These are phyloP conservation scores for Propithecus coquereli DNA, from an alignment of 2,113 vertebrate species.

Conservation along the genomic window DNA sequence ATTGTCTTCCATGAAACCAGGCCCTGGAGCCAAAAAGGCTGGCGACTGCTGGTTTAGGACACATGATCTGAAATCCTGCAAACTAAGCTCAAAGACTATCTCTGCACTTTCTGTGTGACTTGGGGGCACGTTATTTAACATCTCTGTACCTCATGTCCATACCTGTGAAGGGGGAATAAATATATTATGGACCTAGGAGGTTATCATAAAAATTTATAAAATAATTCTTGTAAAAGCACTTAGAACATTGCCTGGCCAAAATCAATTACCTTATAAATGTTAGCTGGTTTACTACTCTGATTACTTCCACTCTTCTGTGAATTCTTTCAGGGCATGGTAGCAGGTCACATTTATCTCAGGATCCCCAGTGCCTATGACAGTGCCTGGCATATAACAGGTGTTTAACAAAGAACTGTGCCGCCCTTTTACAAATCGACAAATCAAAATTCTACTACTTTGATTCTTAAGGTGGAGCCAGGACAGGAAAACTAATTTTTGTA, in stretches of 20 bases:
- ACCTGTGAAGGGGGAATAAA: not conserved
- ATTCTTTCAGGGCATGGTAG: not conserved
- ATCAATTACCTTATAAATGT: not conserved
- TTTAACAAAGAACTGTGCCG: not conserved
- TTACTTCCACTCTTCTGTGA: not conserved
- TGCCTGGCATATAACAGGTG: not conserved
- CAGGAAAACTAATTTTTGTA: not conserved
- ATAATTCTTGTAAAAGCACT: not conserved
- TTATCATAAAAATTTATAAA: not conserved
- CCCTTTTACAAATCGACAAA: not conserved
- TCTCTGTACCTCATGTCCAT: not conserved
- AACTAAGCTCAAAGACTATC: not conserved
- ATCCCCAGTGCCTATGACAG: not conserved
- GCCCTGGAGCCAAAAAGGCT: too few relatives aligned
- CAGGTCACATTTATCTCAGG: not conserved
- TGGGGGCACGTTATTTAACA: not conserved
- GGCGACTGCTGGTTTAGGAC: too few relatives aligned
- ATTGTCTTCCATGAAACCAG: too few relatives aligned
- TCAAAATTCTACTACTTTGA: not conserved
- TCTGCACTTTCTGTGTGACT: not conserved
- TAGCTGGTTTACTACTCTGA: not conserved
- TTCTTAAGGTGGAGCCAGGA: not conserved
- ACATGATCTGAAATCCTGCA: not conserved
- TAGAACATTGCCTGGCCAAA: not conserved
- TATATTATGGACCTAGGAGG: not conserved